Base-by-base conservation (phyloP, 1,140 invertebrate species). In the Ceratina australensis region DNA sequence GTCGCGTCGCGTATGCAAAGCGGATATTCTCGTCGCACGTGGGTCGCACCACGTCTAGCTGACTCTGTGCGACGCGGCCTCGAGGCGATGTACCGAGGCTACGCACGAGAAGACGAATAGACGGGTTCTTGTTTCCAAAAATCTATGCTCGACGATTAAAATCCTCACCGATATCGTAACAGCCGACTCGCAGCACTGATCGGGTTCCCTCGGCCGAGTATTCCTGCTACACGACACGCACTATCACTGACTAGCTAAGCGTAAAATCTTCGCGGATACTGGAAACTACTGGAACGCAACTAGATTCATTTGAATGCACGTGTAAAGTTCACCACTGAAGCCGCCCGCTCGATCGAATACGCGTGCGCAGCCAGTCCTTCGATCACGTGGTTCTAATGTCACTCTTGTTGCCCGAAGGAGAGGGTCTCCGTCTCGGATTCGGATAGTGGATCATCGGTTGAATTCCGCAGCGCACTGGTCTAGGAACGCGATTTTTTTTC, bases 231-330 rank as follows among this genome's bases (percentile, higher is more conserved):
- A 42, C 57, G 28, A 56, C 24, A 61, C 8, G 12, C 33, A 28
- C 33, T 5, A 42, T 12, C 15, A 57, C 15, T 13, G 22, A 56
- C 66, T 20, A 64, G 26, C 20, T 16, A 28, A 56, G 47, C 42
- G 22, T n/a, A 72, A 72, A 78, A 56, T 8, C 75, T 72, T 78
- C 28, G 59, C 16, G n/a, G 57, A 68, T 64, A 79, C 78, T 79
- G 78, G 64, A 76, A 75, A 78, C 59, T 26, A 72, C 75, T 72
- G 75, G 75, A 64, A 72, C 67, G 75, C 74, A 42, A 49, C 68
- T 79, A 74, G 65, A 64, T 50, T 54, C 56, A 64, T 76, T 79
- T 69, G 72, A 79, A 79, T 65, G 59, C 78, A 79, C 72, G 78
- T 79, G 78, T 49, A 33, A n/a, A 75, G 72, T 63, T 79, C 69